Evolutionary conservation across 2,888 invertebrate genomes (phyloP).

Genomic region (Orthosia gothica): DNA sequence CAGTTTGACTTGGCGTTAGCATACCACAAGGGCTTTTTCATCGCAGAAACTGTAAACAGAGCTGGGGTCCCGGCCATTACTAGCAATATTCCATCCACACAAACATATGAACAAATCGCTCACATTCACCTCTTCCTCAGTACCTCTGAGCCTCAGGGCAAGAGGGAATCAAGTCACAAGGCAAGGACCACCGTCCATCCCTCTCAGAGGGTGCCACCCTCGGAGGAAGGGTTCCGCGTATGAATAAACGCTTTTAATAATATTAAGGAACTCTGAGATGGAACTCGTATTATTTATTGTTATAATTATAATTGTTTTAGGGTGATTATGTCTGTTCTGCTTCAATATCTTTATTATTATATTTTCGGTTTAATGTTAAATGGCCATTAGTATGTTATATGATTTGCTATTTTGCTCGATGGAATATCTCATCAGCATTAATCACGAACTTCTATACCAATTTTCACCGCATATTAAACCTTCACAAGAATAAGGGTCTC

Average conservation of each 20-base stretch:
- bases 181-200: slow-evolving; percentile 31
- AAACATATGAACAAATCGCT: slow-evolving; percentile 21
- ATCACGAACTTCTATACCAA: too few species aligned
- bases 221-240: slow-evolving; percentile 31
- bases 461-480: too few species aligned
- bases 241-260: slow-evolving; percentile 55
- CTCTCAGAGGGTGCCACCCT: slow-evolving; percentile 55
- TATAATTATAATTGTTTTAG: slow-evolving; percentile 17
- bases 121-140: slow-evolving; percentile 11
- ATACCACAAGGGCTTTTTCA: background rate
- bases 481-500: too few species aligned
- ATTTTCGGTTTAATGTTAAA: background rate
- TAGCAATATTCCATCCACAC: background rate
- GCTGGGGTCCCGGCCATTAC: too few species aligned
- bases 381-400: too few species aligned
- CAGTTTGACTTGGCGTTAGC: too few species aligned
- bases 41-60: background rate
- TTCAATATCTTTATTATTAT: background rate
- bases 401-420: too few species aligned
- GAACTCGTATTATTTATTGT: slow-evolving; percentile 10
- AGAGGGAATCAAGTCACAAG: slow-evolving; percentile 34
- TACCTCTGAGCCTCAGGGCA: slow-evolving; percentile 29
- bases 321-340: too few species aligned
- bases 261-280: slow-evolving; percentile 34
- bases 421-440: too few species aligned